A percentile compares a stretch with the other conserved stretches of the same genome.
Conservation (phyloP, 2,888 invertebrate genomes). For the Scaptodrosophila latifasciaeformis region DNA sequence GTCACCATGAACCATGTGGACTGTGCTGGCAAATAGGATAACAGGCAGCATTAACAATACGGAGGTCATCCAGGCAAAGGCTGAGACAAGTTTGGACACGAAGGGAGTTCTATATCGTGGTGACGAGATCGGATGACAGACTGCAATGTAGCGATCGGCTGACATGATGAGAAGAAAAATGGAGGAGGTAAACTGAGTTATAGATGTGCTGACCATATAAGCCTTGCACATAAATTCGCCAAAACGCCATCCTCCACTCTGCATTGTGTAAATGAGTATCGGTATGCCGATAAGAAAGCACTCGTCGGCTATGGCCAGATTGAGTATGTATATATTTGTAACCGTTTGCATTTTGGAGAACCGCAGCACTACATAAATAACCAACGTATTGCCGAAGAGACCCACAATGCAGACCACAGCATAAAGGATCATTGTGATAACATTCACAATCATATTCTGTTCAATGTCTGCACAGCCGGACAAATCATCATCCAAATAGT, state of each 20-base stretch:
- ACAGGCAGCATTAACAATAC: slow-evolving; percentile 92
- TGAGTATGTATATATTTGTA: slow-evolving; percentile 95
- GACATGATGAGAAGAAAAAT: slow-evolving; percentile 95
- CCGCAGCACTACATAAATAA: slow-evolving; percentile 91
- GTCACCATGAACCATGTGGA: slow-evolving; percentile 79
- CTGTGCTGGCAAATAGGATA: slow-evolving; percentile 87
- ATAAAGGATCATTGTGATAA: slow-evolving; percentile 84
- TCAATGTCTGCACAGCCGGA: slow-evolving; percentile 75
- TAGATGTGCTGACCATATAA: slow-evolving; percentile 93
- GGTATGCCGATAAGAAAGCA: slow-evolving; percentile 94
- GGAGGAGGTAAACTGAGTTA: slow-evolving; percentile 94
- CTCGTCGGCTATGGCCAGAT: slow-evolving; percentile 93
- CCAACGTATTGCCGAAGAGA: slow-evolving; percentile 90
- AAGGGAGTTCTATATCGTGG: slow-evolving; percentile 89
- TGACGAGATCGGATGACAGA: slow-evolving; percentile 94
- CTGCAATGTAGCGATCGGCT: slow-evolving; percentile 93
- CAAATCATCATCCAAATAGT: slow-evolving; percentile 29
- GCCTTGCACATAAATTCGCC: slow-evolving; percentile 91
- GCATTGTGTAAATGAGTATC: slow-evolving; percentile 89
- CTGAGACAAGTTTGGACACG: slow-evolving; percentile 89
- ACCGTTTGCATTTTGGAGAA: slow-evolving; percentile 97
- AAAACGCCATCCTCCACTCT: slow-evolving; percentile 86
- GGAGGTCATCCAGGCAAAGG: slow-evolving; percentile 90
- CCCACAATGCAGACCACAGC: slow-evolving; percentile 90
- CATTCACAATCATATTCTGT: slow-evolving; percentile 77